Conservation (phyloP, 2,113 vertebrate genomes). For the Pyxicephalus adspersus region DNA sequence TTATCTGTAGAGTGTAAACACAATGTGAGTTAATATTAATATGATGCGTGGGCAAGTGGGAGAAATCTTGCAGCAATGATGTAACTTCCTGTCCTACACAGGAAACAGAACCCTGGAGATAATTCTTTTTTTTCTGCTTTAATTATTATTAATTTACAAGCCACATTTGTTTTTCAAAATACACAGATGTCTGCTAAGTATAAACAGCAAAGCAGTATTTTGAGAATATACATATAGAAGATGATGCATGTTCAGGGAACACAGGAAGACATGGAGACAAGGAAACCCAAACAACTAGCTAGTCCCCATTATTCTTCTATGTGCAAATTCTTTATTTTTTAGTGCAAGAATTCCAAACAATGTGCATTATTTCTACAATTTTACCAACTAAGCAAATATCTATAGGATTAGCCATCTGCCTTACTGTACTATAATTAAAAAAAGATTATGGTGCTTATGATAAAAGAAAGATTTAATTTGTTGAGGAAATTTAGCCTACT, state of each 20-base stretch:
- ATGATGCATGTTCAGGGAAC: background rate
- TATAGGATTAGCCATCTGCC: too few relatives aligned
- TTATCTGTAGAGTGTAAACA: conserved; percentile 10
- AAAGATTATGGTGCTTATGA: too few relatives aligned
- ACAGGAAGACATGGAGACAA: background rate
- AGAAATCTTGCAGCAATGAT: conserved; percentile 4
- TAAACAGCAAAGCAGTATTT: conserved; percentile 19
- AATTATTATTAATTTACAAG: conserved; percentile 9
- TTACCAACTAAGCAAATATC: too few relatives aligned
- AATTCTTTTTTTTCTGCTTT: background rate
- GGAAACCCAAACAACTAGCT: background rate
- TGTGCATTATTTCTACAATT: background rate
- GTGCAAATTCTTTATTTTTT: background rate
- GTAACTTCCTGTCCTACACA: background rate
- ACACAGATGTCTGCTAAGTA: conserved; percentile 25
- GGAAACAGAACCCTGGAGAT: conserved; percentile 4
- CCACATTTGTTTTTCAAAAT: conserved; percentile 26
- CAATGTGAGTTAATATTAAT: background rate
- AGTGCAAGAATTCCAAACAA: background rate
- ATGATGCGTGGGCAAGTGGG: background rate
- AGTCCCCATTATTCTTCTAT: background rate
- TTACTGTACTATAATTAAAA: too few relatives aligned
- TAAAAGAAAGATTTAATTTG: too few relatives aligned
- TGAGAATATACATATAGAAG: conserved; percentile 15
- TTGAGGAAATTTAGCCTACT: too few relatives aligned